Percentiles rank a stretch among this genome's conserved stretches.
These are phyloP conservation scores for Chymomyza caudatula DNA, from an alignment of 2,888 invertebrate species.

Conservation along the genomic window DNA sequence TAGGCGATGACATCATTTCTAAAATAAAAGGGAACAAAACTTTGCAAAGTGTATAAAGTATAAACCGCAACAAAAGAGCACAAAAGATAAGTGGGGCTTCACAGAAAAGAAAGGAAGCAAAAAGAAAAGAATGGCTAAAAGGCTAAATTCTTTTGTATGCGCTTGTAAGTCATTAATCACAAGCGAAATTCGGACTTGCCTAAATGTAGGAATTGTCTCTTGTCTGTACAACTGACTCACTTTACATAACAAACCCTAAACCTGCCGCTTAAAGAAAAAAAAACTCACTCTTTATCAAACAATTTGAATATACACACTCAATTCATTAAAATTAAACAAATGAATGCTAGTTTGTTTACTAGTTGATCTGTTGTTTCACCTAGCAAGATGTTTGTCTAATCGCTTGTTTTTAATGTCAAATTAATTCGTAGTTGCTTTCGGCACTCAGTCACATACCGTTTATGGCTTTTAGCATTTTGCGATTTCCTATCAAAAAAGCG, in stretches of 20 bases:
- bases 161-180: slow-evolving; percentile 65
- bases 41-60: slow-evolving; percentile 9
- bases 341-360: slow-evolving; percentile 19
- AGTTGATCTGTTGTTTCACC: slow-evolving; percentile 6
- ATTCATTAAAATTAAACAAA: slow-evolving; percentile 36
- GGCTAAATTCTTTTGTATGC: slow-evolving; percentile 14
- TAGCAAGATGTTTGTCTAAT: background rate
- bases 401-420: background rate
- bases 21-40: slow-evolving; percentile 40
- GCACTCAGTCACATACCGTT: no score
- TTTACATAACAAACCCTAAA: slow-evolving; percentile 13
- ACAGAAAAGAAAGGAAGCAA: background rate
- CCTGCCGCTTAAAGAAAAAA: no score
- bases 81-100: background rate
- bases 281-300: no score
- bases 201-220: no score
- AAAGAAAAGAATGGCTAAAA: background rate
- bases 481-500: background rate
- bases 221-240: no score
- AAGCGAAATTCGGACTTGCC: slow-evolving; percentile 31
- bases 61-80: slow-evolving; percentile 17
- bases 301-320: background rate
- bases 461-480: background rate
- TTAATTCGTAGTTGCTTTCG: no score
- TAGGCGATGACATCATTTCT: slow-evolving; percentile 64